Base-by-base conservation (phyloP, 2,113 vertebrate species). In the Hyperoodon ampullatus region DNA sequence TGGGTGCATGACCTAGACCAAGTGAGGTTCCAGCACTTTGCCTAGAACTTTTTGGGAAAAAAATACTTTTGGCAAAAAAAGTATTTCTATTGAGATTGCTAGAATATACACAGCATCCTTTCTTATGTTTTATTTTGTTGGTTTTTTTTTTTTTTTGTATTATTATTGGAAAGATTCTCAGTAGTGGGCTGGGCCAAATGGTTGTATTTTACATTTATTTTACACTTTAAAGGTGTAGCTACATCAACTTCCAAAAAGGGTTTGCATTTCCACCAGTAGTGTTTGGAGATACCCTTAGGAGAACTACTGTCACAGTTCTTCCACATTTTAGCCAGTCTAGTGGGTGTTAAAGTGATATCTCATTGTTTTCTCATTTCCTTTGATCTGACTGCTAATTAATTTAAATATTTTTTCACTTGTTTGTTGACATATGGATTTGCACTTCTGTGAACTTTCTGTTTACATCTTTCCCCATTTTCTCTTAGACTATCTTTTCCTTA, bases 401-500 rank as follows among this genome's bases (percentile, higher is more conserved):
- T 58, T 71, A 91, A 94, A 88, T 11, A 14, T 90, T 26, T 88
- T 95, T 88, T 82, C 28, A 74, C 44, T 66, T 55, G 26, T 81
- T 77, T 44, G 26, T 55, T 88, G 19, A 23, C 63, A 74, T 61
- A 66, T 55, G 15, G 7, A 39, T 83, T 77, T 44, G 47, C 8
- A 44, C 6, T n/a, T 83, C 50, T 47, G 9, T 44, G 55, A 60
- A 39, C 50, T 42, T 4, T 30, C 35, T 61, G 30, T 75, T 77
- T 77, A 50, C 19, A 70, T 21, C 7, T 83, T 66, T n/a, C 24
- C 19, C 14, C 5, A 13, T 74, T 71, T 68, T 61, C 74, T 80
- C 85, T 92, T 58, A 60, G 42, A 33, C 18, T 70, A 53, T 70
- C 23, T 55, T 63, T 83, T 89, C 19, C 6, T 16, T 61, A 1